These are phyloP conservation scores for Malaclemys terrapin DNA, from an alignment of 2,113 vertebrate species.

Conservation along the genomic window DNA sequence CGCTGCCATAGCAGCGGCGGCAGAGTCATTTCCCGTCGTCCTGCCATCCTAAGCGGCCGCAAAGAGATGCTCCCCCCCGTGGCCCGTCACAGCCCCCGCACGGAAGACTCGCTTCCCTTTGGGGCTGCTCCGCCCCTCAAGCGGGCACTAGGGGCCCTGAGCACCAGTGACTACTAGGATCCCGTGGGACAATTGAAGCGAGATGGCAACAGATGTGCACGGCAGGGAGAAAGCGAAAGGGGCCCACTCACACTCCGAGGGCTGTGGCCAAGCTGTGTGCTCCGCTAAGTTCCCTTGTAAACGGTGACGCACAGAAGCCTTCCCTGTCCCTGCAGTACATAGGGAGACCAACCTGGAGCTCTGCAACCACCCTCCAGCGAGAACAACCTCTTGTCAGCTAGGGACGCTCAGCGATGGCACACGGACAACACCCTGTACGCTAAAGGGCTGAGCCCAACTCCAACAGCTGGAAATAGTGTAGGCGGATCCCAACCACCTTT, in stretches of 20 bases:
- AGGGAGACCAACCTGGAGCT: too few species aligned
- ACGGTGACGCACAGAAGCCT: background rate
- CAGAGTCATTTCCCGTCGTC: background rate
- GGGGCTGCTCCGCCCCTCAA: background rate
- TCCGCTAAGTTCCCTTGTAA: background rate
- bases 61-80: background rate
- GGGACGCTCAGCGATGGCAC: background rate
- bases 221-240: too few species aligned
- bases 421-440: background rate
- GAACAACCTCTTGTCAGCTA: background rate
- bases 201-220: background rate
- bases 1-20: slow-evolving; percentile 39
- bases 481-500: background rate
- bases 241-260: background rate
- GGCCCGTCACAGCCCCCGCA: too few species aligned
- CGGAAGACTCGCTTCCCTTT: background rate
- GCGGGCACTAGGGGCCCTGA: too few species aligned
- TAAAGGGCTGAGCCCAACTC: background rate
- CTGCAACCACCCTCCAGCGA: background rate
- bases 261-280: background rate
- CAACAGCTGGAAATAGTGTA: background rate
- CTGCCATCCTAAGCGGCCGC: too few species aligned
- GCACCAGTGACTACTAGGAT: background rate
- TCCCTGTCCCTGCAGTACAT: too few species aligned
- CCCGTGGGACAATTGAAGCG: background rate